Base-by-base conservation (phyloP, 2,888 invertebrate genomes). In the Sepioteuthis lessoniana region DNA sequence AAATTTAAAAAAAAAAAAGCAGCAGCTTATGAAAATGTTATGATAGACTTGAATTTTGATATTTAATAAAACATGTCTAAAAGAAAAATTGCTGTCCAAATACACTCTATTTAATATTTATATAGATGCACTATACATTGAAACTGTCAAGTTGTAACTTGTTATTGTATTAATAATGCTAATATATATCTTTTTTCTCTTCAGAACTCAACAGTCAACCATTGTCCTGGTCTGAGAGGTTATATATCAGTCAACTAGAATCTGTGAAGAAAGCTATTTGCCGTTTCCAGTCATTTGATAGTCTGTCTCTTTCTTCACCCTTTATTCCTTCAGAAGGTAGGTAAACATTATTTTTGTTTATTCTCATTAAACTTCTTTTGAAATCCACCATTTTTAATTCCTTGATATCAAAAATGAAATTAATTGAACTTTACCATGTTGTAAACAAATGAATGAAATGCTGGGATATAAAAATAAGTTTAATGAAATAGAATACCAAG, bases 251-350 rank as follows among this genome's bases (percentile, higher is more conserved):
- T 46, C 95, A 95, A 94, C 94, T 95, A 93, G 96, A 96, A 93
- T 95, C 95, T 37, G 95, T 95, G 94, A 96, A 95, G 60, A 95
- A 95, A 94, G 94, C 94, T 4, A 94, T 96, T 55, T 95, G 95
- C 37, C 94, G 96, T 31, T 95, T 95, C 93, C 95, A 95, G 94
- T 96, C 96, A 21, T 95, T 95, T 91, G 96, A 96, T 93, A 96
- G 96, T 94, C 94, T 96, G 92, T 94, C 95, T 16, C 94, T 96
- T 90, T 96, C 96, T 3, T 96, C 96, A 5, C 96, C 96, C 21
- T 37, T 95, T 90, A 95, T 96, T 55, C 94, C 95, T 7, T 94
- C 94, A 60, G 95, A 95, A 94, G 93, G 96, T 95, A 95, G 94
- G 94, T 94, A 94, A 91, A 37, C 28, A 42, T 28, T 31, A 42